phyloP scores from a whole-genome alignment of 2,797 vertebrate species.

The Decapterus maruadsi region DNA sequence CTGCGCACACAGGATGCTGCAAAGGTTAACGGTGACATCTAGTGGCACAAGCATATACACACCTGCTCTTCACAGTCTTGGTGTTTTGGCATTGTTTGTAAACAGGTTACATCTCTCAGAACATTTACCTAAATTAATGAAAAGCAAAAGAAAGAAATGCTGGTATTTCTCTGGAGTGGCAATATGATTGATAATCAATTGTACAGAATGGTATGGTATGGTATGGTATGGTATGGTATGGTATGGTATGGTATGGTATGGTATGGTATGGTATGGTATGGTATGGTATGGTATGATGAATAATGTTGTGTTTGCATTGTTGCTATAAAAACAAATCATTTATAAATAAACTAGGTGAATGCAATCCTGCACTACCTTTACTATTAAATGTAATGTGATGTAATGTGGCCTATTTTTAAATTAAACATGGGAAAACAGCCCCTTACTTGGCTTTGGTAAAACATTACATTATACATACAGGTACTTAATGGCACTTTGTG shows the following conservation, averaged over 20 bases:
- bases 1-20: slow-evolving; percentile 32
- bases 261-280: no score
- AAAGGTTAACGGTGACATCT: slow-evolving; percentile 86
- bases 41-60: slow-evolving; percentile 71
- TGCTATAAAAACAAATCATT: not conserved
- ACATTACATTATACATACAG: slow-evolving; percentile 5
- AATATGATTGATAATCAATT: not conserved
- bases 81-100: slow-evolving; percentile 17
- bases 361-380: not conserved
- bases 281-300: not conserved
- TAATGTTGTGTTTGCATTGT: not conserved
- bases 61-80: slow-evolving; percentile 17
- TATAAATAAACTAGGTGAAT: not conserved
- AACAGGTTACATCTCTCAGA: slow-evolving; percentile 17
- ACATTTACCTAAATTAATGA: not conserved
- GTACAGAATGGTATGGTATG: not conserved
- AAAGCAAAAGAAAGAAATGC: not conserved
- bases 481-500: slow-evolving; percentile 35
- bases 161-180: not conserved
- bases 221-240: no score
- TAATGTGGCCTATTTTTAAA: not conserved
- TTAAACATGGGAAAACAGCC: not conserved
- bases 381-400: not conserved
- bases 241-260: not conserved
- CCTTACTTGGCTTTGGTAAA: not conserved